These are phyloP conservation scores for Tichodroma muraria DNA, from an alignment of 2,113 vertebrate genomes.

Conservation along the genomic window DNA sequence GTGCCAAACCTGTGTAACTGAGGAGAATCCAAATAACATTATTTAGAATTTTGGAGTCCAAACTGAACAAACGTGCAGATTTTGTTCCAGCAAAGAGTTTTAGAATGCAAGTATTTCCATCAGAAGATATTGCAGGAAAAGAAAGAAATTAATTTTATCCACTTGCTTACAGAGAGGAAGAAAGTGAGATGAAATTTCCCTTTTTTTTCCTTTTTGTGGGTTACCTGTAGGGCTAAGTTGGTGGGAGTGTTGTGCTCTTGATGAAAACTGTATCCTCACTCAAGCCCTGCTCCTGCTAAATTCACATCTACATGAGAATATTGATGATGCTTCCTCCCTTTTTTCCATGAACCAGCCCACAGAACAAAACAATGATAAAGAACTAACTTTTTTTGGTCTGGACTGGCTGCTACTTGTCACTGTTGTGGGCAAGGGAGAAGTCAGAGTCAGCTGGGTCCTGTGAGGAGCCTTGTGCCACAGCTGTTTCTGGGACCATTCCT, in stretches of 20 bases:
- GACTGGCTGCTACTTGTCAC: neutral
- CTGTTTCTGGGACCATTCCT: neutral
- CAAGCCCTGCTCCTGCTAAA: neutral
- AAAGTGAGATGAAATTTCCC: neutral
- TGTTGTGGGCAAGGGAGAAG: neutral
- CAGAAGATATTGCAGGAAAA: neutral
- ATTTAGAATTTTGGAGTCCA: neutral
- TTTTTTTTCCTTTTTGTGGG: neutral
- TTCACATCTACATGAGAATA: accelerated
- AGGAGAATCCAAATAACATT: neutral
- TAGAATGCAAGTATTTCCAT: neutral
- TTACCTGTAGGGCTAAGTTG: neutral
- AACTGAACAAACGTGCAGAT: neutral
- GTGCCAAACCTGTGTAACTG: neutral
- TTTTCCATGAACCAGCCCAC: neutral
- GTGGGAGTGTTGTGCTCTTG: neutral
- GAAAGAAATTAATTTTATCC: neutral
- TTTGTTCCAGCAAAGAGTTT: neutral
- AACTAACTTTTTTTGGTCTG: neutral
- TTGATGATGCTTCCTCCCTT: neutral
- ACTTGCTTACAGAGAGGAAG: neutral
- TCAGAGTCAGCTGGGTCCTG: neutral
- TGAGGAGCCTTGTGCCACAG: neutral
- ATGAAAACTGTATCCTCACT: neutral
- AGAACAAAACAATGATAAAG: neutral